Conservation (phyloP, 1,140 invertebrate species). For the Xylocopa sonorina region DNA sequence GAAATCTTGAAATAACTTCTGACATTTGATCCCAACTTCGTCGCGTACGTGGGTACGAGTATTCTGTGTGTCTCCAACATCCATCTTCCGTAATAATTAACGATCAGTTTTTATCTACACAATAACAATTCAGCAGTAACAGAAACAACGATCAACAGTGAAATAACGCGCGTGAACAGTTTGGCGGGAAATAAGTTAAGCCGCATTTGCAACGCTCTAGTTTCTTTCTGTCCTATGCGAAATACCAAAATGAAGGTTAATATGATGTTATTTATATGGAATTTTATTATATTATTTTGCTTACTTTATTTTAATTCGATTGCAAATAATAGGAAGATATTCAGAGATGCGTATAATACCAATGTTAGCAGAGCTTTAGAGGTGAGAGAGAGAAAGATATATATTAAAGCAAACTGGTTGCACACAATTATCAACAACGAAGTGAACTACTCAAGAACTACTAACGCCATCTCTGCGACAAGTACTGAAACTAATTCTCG, state of each 20-base stretch:
- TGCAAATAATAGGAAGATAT: too few relatives aligned
- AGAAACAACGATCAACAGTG: background rate
- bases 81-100: conserved; percentile 47
- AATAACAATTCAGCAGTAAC: background rate
- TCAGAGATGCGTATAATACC: too few relatives aligned
- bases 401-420: too few relatives aligned
- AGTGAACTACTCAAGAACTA: too few relatives aligned
- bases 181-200: conserved; percentile 54
- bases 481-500: too few relatives aligned
- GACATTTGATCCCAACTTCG: conserved; percentile 94
- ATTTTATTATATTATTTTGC: background rate
- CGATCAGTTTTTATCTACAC: background rate
- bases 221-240: background rate
- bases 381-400: too few relatives aligned
- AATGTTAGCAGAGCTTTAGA: too few relatives aligned
- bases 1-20: conserved; percentile 98
- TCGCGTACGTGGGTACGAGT: conserved; percentile 85
- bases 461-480: too few relatives aligned
- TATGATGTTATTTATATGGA: background rate
- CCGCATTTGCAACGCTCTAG: conserved; percentile 14
- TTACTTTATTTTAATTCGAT: background rate
- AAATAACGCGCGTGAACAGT: background rate
- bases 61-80: conserved; percentile 59
- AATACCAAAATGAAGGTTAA: background rate
- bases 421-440: too few relatives aligned